These are phyloP conservation scores for Hydractinia echinata DNA, from an alignment of 30 jellyfish, hydroid and myxozoan genomes.

Conservation along the genomic window DNA sequence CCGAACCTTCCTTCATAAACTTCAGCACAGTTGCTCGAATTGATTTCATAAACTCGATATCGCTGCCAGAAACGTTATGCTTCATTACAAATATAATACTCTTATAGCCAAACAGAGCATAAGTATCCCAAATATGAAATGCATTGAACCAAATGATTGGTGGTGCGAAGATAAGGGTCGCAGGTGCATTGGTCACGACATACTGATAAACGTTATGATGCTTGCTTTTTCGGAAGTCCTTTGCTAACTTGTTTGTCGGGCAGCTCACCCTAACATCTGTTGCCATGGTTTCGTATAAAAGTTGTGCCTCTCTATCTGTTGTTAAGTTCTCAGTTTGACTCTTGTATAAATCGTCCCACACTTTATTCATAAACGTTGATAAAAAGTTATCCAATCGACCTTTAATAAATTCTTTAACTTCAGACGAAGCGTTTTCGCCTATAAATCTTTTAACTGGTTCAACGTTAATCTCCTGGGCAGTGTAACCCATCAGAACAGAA, in stretches of 20 bases:
- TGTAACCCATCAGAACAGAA: slow-evolving; percentile 32
- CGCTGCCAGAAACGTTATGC: neutral
- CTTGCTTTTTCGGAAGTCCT: slow-evolving; percentile 14
- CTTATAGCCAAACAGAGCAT: slow-evolving; percentile 17
- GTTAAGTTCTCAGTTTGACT: neutral
- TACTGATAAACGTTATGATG: slow-evolving; percentile 41
- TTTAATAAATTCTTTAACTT: neutral
- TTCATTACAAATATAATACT: neutral
- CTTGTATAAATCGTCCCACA: slow-evolving; percentile 11
- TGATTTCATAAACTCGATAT: slow-evolving; percentile 1
- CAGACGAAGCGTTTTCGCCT: neutral
- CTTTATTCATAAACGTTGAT: neutral
- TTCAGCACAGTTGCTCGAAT: slow-evolving; percentile 27
- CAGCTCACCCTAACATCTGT: slow-evolving; percentile 51
- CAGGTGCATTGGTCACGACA: slow-evolving; percentile 42
- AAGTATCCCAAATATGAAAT: slow-evolving; percentile 30
- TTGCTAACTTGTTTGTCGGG: slow-evolving; percentile 32
- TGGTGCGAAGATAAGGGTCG: neutral
- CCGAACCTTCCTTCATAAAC: slow-evolving; percentile 30
- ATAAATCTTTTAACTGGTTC: neutral
- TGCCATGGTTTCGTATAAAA: slow-evolving; percentile 29
- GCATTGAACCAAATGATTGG: neutral
- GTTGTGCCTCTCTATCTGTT: neutral
- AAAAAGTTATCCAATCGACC: slow-evolving; percentile 2
- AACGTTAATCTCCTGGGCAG: slow-evolving; percentile 36